These are phyloP conservation scores for Euleptes europaea DNA, from an alignment of 2,113 vertebrate species.

Conservation along the genomic window DNA sequence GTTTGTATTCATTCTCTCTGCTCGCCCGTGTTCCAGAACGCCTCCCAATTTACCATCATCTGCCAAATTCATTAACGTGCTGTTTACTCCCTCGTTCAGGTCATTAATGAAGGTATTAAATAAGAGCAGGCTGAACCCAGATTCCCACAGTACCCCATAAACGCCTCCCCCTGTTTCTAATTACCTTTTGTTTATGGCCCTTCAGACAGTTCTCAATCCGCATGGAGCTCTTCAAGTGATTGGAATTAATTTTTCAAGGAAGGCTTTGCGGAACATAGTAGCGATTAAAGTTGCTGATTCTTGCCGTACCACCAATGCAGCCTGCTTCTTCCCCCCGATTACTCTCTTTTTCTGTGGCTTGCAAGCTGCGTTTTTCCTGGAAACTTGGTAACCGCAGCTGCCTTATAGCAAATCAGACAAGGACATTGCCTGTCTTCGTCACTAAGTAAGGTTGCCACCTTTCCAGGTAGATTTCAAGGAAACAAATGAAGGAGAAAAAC, in stretches of 20 bases:
- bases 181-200: constrained; percentile 72
- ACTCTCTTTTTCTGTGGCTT: not conserved
- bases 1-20: constrained; percentile 58
- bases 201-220: constrained; percentile 58
- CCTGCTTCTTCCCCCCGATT: not conserved
- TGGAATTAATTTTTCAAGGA: constrained; percentile 59
- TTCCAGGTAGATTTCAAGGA: too few species aligned
- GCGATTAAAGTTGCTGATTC: constrained; percentile 4
- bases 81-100: constrained; percentile 69
- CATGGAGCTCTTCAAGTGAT: constrained; percentile 57
- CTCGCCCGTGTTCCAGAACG: constrained; percentile 54
- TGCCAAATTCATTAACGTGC: constrained; percentile 71
- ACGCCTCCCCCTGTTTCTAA: constrained; percentile 66
- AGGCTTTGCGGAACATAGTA: not conserved
- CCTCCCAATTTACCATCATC: constrained; percentile 62
- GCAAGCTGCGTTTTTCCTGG: constrained; percentile 10
- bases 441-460: too few species aligned
- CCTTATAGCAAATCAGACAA: not conserved
- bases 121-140: constrained; percentile 62
- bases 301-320: not conserved
- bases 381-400: not conserved
- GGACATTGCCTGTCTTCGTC: too few species aligned
- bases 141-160: constrained; percentile 69
- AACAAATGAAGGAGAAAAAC: too few species aligned
- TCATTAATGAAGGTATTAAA: constrained; percentile 72